Conservation (phyloP, 2,888 invertebrate genomes). For the Luperina nickerlii region DNA sequence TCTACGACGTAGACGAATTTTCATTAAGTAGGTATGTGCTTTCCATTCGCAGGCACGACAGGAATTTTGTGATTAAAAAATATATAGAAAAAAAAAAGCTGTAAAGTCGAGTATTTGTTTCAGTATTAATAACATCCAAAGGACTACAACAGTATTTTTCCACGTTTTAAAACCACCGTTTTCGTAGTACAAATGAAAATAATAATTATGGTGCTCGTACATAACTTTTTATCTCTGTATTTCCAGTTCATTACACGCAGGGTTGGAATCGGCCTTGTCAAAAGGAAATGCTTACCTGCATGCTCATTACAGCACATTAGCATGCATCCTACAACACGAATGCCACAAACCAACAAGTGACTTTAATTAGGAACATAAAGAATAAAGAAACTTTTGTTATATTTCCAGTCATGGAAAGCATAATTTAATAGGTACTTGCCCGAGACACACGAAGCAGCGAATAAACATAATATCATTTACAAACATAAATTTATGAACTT, state of each 20-base stretch:
- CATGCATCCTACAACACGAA: neutral
- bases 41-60: neutral
- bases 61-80: slow-evolving; percentile 9
- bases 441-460: slow-evolving; percentile 10
- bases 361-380: neutral
- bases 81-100: neutral
- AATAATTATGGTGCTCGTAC: neutral
- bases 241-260: slow-evolving; percentile 29
- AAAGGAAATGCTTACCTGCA: neutral
- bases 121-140: neutral
- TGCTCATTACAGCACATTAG: slow-evolving; percentile 11
- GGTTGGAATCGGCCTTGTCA: neutral
- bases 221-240: slow-evolving; percentile 27
- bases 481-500: slow-evolving; percentile 27
- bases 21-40: neutral
- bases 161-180: neutral
- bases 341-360: neutral
- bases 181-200: slow-evolving; percentile 5
- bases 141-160: neutral
- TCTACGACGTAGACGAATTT: neutral
- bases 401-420: slow-evolving; percentile 3
- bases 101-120: neutral
- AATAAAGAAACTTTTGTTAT: neutral
- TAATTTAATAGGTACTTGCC: neutral
- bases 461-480: slow-evolving; percentile 6